Evolutionary conservation across 2,888 invertebrate genomes (phyloP), one percentile per base, ranked within the genome.

Genomic region (Steinernema carpocapsae): DNA sequence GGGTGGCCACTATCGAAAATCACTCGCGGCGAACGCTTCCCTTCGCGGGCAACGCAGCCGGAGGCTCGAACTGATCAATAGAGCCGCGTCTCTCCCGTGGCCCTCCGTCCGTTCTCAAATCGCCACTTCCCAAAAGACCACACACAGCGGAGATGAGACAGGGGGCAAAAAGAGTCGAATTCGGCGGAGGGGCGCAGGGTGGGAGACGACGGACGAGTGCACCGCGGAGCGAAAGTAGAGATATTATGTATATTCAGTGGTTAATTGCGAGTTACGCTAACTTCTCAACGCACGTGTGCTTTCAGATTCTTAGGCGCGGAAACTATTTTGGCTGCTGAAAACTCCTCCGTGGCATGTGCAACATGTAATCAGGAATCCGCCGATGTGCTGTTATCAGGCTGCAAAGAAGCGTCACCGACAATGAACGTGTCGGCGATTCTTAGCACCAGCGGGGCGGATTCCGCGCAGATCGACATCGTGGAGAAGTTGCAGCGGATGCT

Each of bases 161-260:
- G n/a, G 3, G 24, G 24, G 17, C 56, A 26, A 56, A 56, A 56
- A 56, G 56, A 56, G 56, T 56, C 56, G 56, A 56, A 56, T 56
- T 56, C 22, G 56, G 12, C 26, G 22, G 56, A 19, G 56, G 56
- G 56, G 56, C 56, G 56, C 56, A 56, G 56, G 56, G 56, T 56
- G 56, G 26, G 22, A 56, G 56, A 56, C 56, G 56, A 56, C 56
- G 56, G 56, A 26, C 56, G 56, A 24, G 56, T 24, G 56, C 26
- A 56, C 6, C 56, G 14, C 56, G 56, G 14, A 56, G 56, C 26
- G 56, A 56, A 56, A 56, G 56, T 56, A 56, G 56, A 56, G 56
- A 56, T 56, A 56, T 56, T 56, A 56, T 56, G 56, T 26, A 56
- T 56, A 56, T 56, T 56, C 56, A 26, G 26, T 56, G 22, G 56